Conservation (phyloP, 2,113 vertebrate species). For the Bungarus multicinctus region DNA sequence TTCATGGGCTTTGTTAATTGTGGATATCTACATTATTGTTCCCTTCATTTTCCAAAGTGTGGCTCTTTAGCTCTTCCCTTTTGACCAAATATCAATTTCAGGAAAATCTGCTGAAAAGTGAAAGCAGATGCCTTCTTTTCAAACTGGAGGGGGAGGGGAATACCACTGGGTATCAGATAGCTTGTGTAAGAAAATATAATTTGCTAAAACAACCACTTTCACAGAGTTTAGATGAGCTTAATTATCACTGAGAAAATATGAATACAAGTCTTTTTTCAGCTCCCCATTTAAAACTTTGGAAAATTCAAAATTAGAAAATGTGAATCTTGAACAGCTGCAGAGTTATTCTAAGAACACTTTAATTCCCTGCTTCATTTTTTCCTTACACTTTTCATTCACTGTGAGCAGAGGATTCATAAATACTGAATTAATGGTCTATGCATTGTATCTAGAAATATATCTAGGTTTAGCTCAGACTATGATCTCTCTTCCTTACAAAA, state of each 20-base stretch:
- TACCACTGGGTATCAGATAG: not conserved
- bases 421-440: not conserved
- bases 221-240: not conserved
- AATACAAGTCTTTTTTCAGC: not conserved
- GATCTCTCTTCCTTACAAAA: not conserved
- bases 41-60: not conserved
- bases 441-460: not conserved
- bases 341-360: conserved; percentile 1
- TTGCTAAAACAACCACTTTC: not conserved
- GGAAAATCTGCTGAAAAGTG: not conserved
- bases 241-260: not conserved
- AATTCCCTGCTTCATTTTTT: conserved; percentile 11
- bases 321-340: not conserved
- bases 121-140: not conserved
- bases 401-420: not conserved
- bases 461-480: not conserved
- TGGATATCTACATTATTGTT: not conserved
- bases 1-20: not conserved
- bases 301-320: conserved; percentile 16
- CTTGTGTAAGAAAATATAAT: not conserved
- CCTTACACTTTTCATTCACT: not conserved
- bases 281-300: conserved; percentile 1
- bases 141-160: not conserved
- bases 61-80: not conserved
- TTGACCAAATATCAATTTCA: not conserved